Evolutionary conservation across 2,113 vertebrate genomes (phyloP).

Genomic region (Stomatorhinus ivindoensis): DNA sequence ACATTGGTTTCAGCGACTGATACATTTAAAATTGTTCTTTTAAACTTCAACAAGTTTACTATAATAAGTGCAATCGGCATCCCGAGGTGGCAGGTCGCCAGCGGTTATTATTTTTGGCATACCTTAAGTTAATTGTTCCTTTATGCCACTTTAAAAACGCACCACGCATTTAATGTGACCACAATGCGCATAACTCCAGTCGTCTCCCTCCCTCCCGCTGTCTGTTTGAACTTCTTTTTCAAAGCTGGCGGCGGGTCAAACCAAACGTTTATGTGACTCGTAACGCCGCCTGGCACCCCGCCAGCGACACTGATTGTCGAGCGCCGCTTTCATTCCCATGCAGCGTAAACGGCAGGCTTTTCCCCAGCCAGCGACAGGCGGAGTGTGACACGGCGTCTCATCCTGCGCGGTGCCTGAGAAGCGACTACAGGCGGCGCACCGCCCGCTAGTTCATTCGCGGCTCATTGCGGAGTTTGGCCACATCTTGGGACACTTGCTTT

Average conservation of each 20-base stretch:
- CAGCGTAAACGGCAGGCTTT: neutral
- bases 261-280: slow-evolving; percentile 34
- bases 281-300: slow-evolving; percentile 26
- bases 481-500: neutral
- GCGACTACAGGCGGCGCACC: neutral
- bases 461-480: neutral
- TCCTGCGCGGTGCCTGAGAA: neutral
- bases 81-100: slow-evolving; percentile 37
- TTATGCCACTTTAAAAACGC: slow-evolving; percentile 26
- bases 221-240: slow-evolving; percentile 30
- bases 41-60: slow-evolving; percentile 34
- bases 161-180: slow-evolving; percentile 14
- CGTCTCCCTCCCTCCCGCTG: slow-evolving; percentile 9
- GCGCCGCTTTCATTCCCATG: slow-evolving; percentile 16
- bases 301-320: slow-evolving; percentile 29
- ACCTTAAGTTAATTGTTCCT: slow-evolving; percentile 40
- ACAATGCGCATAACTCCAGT: slow-evolving; percentile 20
- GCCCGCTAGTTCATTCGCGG: neutral
- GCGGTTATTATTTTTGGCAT: slow-evolving; percentile 16
- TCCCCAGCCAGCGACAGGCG: neutral
- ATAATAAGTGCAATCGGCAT: slow-evolving; percentile 31
- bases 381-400: neutral
- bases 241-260: slow-evolving; percentile 32
- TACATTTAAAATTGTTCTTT: slow-evolving; percentile 20
- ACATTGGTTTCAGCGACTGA: neutral